Evolutionary conservation across 1,140 invertebrate species (phyloP).

Genomic region (Pectinophora gossypiella): DNA sequence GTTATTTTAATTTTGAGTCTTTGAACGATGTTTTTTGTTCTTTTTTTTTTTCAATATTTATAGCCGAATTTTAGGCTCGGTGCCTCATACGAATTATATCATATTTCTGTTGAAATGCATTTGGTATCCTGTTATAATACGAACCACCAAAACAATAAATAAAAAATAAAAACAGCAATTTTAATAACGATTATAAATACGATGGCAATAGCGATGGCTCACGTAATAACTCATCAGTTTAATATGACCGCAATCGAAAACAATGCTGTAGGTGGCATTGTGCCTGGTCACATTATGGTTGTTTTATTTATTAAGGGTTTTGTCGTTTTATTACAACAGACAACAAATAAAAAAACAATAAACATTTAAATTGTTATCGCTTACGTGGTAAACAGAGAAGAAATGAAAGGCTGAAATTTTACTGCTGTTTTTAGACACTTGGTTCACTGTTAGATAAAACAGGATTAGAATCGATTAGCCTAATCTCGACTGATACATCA

Average conservation of each 20-base stretch:
- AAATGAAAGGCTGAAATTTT: no score
- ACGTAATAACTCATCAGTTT: constrained; percentile 10
- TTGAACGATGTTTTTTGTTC: neutral
- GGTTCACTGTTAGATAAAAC: no score
- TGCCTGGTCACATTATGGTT: constrained; percentile 19
- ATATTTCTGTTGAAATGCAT: neutral
- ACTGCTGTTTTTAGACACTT: no score
- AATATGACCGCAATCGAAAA: constrained; percentile 39
- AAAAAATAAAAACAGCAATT: neutral
- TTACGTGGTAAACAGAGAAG: no score
- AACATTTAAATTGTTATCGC: no score
- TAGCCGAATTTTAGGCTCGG: neutral
- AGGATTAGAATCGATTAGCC: no score
- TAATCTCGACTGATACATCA: no score
- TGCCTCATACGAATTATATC: neutral
- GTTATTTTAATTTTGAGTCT: no score
- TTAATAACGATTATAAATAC: neutral
- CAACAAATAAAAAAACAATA: no score
- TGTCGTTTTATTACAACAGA: no score
- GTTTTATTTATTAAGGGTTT: constrained; percentile 24
- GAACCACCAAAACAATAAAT: no score
- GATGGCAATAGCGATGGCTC: neutral
- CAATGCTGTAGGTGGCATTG: constrained; percentile 27
- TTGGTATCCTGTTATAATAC: neutral
- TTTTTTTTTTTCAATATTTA: neutral